phyloP scores from a whole-genome alignment of 2,888 invertebrate genomes.

The Celastrina argiolus region DNA sequence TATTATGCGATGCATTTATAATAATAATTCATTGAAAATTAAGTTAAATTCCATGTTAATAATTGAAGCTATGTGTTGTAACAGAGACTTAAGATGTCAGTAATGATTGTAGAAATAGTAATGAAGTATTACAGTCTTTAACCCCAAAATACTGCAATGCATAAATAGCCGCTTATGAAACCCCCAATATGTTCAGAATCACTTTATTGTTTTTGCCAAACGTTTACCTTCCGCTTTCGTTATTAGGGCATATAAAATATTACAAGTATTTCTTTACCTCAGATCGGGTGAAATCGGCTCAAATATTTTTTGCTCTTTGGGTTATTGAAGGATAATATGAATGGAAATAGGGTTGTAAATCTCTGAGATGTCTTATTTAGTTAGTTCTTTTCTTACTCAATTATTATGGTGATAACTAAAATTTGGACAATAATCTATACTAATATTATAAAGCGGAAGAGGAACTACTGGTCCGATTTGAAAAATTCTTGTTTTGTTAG shows the following conservation, averaged over 20 bases:
- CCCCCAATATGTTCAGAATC: slow-evolving; percentile 35
- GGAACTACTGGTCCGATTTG: no score
- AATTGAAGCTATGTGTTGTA: no score
- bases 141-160: slow-evolving; percentile 32
- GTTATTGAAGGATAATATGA: slow-evolving; percentile 24
- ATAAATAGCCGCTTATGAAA: slow-evolving; percentile 36
- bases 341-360: slow-evolving; percentile 22
- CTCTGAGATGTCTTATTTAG: background rate
- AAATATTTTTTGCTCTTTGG: slow-evolving; percentile 24
- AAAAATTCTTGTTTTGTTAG: no score
- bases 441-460: no score
- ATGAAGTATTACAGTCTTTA: background rate
- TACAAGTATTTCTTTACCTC: slow-evolving; percentile 13
- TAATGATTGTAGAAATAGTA: background rate
- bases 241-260: slow-evolving; percentile 25
- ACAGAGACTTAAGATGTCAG: background rate
- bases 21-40: no score
- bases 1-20: no score
- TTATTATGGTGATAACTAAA: no score
- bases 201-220: slow-evolving; percentile 37
- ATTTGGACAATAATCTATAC: no score
- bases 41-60: no score
- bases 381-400: no score
- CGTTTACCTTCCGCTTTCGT: slow-evolving; percentile 32
- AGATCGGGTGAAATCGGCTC: background rate